These are phyloP conservation scores for Globia sparganii DNA, from an alignment of 2,888 invertebrate genomes.

Conservation along the genomic window DNA sequence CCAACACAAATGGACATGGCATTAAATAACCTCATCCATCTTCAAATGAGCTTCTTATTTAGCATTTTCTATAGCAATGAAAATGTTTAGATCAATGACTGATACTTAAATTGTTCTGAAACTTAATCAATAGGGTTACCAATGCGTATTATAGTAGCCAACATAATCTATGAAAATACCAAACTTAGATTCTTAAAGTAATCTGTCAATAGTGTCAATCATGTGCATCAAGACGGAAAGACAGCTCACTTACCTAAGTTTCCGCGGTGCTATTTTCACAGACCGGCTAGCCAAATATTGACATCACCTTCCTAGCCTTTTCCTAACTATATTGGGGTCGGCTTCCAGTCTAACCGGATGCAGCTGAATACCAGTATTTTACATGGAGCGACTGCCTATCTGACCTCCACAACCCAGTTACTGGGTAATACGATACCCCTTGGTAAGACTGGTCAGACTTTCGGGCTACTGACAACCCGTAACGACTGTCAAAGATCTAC, in stretches of 20 bases:
- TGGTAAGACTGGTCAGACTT: no score
- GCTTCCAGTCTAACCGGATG: no score
- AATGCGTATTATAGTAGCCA: not conserved
- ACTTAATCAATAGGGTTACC: not conserved
- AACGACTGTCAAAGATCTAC: no score
- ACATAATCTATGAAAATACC: not conserved
- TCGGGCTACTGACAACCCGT: no score
- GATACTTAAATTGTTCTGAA: not conserved
- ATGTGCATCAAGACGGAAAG: not conserved
- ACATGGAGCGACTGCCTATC: no score
- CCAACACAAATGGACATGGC: constrained; percentile 8
- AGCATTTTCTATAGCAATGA: constrained; percentile 1
- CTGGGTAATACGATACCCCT: no score
- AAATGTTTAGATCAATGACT: not conserved
- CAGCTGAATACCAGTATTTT: no score
- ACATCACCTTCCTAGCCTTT: no score
- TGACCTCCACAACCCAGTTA: no score
- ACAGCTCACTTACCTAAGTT: not conserved
- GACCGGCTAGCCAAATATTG: not conserved
- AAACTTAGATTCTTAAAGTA: no score
- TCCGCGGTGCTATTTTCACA: not conserved
- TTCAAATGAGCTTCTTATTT: not conserved
- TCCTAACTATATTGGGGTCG: no score
- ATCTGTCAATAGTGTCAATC: no score
- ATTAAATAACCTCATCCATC: constrained; percentile 10